phyloP scores from a whole-genome alignment of 2,888 invertebrate genomes.

The Synergus umbraculus region DNA sequence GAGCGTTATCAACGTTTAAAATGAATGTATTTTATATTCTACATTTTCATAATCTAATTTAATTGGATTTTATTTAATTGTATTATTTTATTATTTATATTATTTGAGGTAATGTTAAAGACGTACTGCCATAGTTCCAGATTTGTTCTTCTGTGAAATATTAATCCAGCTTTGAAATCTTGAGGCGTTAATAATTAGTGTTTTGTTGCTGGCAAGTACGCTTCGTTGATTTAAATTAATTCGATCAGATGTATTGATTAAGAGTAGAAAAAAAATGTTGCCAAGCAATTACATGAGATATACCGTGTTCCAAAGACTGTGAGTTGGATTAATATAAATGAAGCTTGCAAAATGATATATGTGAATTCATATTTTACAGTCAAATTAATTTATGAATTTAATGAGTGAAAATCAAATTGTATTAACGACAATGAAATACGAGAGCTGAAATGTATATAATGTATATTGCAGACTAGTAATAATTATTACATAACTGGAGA shows the following conservation, averaged over 20 bases:
- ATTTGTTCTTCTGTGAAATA: conserved; percentile 4
- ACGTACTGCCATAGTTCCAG: not conserved
- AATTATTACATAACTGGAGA: not conserved
- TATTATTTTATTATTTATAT: not conserved
- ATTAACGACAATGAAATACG: not conserved
- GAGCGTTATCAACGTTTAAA: no score
- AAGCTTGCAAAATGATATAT: not conserved
- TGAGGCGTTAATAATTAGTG: conserved; percentile 2
- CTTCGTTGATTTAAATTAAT: not conserved
- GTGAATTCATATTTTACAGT: not conserved
- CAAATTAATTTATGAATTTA: not conserved
- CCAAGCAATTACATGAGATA: no score
- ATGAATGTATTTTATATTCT: not conserved
- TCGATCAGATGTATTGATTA: not conserved
- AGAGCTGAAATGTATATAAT: not conserved
- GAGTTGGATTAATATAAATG: no score
- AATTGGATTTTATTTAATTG: not conserved
- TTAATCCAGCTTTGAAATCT: not conserved
- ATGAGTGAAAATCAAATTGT: not conserved
- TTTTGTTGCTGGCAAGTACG: not conserved
- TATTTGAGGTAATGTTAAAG: not conserved
- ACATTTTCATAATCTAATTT: not conserved
- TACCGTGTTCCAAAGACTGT: no score
- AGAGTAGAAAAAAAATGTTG: no score
- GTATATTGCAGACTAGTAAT: not conserved